Percentiles rank a stretch among this genome's conserved stretches.
Evolutionary conservation across 2,888 invertebrate genomes (phyloP).

Genomic region (Zeuzera pyrina): DNA sequence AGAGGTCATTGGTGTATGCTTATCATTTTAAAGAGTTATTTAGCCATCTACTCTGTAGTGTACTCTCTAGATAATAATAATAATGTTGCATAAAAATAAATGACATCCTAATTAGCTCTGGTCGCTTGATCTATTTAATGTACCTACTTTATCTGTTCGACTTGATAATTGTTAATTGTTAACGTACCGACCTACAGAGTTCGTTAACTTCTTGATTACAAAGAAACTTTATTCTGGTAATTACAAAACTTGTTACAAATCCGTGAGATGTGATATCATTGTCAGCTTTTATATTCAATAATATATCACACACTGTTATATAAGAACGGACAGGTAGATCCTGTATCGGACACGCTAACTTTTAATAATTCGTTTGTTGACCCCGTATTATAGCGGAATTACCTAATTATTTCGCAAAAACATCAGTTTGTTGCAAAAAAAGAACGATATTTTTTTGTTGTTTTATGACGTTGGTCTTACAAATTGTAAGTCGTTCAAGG

Average conservation of each 20-base stretch:
- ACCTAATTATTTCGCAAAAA: conserved; percentile 31
- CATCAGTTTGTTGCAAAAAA: conserved; percentile 1
- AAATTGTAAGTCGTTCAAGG: conserved; percentile 14
- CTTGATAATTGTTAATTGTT: too few relatives aligned
- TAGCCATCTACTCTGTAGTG: too few relatives aligned
- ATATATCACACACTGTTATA: conserved; percentile 20
- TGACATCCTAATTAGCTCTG: too few relatives aligned
- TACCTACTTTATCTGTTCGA: too few relatives aligned
- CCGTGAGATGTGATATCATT: conserved; percentile 13
- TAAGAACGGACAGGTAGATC: conserved; percentile 28
- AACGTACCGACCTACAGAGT: too few relatives aligned
- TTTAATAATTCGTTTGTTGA: conserved; percentile 37
- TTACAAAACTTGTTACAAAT: conserved; percentile 13
- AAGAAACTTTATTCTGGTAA: too few relatives aligned
- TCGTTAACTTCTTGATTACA: too few relatives aligned
- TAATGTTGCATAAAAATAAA: too few relatives aligned
- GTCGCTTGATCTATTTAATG: too few relatives aligned
- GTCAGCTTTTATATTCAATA: conserved; percentile 16
- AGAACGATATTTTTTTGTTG: neutral
- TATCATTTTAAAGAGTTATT: too few relatives aligned
- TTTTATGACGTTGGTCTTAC: conserved; percentile 1
- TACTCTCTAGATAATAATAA: too few relatives aligned
- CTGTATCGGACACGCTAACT: conserved; percentile 36
- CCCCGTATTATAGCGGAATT: conserved; percentile 31
- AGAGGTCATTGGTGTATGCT: too few relatives aligned